Percentiles rank a stretch among this genome's conserved stretches.
Evolutionary conservation across 2,797 vertebrate species (phyloP).

Genomic region (Cossypha caffra): DNA sequence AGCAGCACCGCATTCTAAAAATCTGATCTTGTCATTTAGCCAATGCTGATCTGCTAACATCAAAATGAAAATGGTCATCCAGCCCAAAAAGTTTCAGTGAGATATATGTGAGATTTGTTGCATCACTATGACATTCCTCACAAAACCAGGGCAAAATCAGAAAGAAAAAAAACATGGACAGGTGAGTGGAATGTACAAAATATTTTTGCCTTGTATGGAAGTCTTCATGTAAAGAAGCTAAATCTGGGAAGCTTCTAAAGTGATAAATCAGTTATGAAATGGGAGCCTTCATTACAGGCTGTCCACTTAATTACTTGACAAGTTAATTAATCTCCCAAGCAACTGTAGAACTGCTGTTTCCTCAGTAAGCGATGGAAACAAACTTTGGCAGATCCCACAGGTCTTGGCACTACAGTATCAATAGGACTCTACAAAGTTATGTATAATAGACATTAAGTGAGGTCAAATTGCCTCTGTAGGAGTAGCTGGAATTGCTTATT

Average conservation of each 20-base stretch:
- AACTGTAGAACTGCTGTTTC: constrained; percentile 58
- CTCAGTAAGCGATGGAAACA: constrained; percentile 56
- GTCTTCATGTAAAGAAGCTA: neutral
- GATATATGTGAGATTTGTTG: neutral
- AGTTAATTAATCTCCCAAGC: constrained; percentile 80
- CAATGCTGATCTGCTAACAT: neutral
- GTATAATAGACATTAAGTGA: constrained; percentile 56
- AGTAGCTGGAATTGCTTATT: constrained; percentile 24
- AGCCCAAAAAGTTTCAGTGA: neutral
- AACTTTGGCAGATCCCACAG: constrained; percentile 56
- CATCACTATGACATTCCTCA: neutral
- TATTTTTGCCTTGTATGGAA: neutral
- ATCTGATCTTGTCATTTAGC: neutral
- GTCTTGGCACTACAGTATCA: constrained; percentile 53
- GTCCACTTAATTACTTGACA: constrained; percentile 80
- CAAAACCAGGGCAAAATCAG: neutral
- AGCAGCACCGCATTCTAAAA: neutral
- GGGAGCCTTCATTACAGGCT: constrained; percentile 69
- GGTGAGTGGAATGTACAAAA: neutral
- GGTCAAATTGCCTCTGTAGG: constrained; percentile 56
- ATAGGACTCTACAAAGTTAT: constrained; percentile 47
- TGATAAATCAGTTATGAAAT: constrained; percentile 78
- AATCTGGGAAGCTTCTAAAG: constrained; percentile 63
- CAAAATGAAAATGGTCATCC: neutral
- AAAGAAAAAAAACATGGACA: neutral